phyloP scores from a whole-genome alignment of 2,888 invertebrate genomes.

The Pristionchus exspectatus region DNA sequence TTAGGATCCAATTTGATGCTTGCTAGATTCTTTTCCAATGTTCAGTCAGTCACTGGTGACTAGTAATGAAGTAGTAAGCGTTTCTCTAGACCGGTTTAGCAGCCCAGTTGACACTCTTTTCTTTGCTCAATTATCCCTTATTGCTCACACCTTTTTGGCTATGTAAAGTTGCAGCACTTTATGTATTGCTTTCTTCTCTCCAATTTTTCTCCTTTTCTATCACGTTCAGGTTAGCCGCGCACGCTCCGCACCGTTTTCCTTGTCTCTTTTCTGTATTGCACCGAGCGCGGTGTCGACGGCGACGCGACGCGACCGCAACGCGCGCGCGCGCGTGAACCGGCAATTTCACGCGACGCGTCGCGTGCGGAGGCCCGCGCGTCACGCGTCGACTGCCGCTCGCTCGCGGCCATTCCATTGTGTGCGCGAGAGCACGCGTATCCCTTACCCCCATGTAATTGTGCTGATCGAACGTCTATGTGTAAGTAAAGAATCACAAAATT shows the following conservation, averaged over 20 bases:
- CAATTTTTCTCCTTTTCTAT: slow-evolving; percentile 5
- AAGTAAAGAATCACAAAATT: slow-evolving; percentile 30
- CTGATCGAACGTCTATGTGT: slow-evolving; percentile 38
- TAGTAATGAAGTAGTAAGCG: slow-evolving; percentile 31
- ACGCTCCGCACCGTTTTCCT: neutral
- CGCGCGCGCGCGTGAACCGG: slow-evolving; percentile 39
- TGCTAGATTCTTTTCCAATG: slow-evolving; percentile 11
- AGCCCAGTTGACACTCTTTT: neutral
- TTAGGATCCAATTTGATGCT: slow-evolving; percentile 47
- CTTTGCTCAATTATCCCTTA: neutral
- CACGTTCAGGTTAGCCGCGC: slow-evolving; percentile 39
- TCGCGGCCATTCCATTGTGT: slow-evolving; percentile 41
- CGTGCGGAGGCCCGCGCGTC: slow-evolving; percentile 26
- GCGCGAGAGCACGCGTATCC: neutral
- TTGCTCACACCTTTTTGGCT: slow-evolving; percentile 20
- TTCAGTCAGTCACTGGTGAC: slow-evolving; percentile 39
- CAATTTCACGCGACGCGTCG: slow-evolving; percentile 28
- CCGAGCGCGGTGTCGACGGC: slow-evolving; percentile 51
- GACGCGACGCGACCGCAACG: slow-evolving; percentile 46
- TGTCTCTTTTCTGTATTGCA: neutral
- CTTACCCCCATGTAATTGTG: neutral
- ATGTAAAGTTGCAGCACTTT: slow-evolving; percentile 55
- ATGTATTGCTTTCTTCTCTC: slow-evolving; percentile 34
- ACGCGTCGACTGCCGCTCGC: slow-evolving; percentile 40
- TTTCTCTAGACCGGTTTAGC: slow-evolving; percentile 48